Evolutionary conservation across 2,888 invertebrate species (phyloP).

Genomic region (Ichneumon xanthorius): DNA sequence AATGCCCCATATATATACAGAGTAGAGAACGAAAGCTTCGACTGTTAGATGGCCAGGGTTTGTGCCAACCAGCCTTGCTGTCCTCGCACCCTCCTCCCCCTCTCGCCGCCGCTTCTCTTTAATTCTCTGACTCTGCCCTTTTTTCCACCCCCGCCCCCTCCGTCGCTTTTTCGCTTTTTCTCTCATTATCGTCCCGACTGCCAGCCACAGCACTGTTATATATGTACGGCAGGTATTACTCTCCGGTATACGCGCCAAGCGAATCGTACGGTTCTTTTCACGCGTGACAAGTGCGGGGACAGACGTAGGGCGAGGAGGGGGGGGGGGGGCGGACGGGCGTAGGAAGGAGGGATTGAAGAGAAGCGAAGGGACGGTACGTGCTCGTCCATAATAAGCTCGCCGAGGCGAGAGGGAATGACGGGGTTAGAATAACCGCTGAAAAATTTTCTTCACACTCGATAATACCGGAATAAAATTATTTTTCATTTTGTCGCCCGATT

Average conservation of each 20-base stretch:
- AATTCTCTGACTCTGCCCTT: constrained; percentile 46
- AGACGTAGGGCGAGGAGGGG: background rate
- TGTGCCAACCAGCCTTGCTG: constrained; percentile 24
- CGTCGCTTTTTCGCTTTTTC: constrained; percentile 55
- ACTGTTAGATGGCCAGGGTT: constrained; percentile 42
- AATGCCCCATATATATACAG: background rate
- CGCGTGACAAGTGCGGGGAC: constrained; percentile 52
- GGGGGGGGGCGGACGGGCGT: background rate
- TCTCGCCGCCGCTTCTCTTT: constrained; percentile 39
- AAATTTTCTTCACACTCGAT: background rate
- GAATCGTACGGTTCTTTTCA: constrained; percentile 57
- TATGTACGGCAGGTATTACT: constrained; percentile 30
- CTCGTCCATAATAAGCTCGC: constrained; percentile 34
- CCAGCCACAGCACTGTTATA: constrained; percentile 28
- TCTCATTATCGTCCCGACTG: constrained; percentile 62
- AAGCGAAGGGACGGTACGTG: constrained; percentile 47
- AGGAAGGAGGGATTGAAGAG: constrained; percentile 18
- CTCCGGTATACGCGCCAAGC: constrained; percentile 43
- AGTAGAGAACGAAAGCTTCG: constrained; percentile 32
- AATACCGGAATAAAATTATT: background rate
- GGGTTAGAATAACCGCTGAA: background rate
- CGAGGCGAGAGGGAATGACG: constrained; percentile 3
- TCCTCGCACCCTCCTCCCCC: constrained; percentile 3
- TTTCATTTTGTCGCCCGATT: constrained; percentile 2
- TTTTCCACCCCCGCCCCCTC: constrained; percentile 13